Base-by-base conservation (phyloP, 2,888 invertebrate species). In the Dryocosmus kuriphilus region DNA sequence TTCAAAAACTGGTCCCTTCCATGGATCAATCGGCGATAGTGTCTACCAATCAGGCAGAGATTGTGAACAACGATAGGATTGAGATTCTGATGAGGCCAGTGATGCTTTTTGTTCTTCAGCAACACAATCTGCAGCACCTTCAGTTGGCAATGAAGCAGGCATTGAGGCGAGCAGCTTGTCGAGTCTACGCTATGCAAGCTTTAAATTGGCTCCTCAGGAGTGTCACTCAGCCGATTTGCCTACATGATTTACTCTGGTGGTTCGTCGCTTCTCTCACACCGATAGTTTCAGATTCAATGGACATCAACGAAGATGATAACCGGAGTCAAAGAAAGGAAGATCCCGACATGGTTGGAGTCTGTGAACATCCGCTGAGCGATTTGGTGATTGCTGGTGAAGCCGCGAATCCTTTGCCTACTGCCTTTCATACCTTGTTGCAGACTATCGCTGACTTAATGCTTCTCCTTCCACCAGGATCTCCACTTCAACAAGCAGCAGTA, bases 191-290 rank as follows among this genome's bases (percentile, higher is more conserved):
- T 1, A 95, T 98, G 94, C 97, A 98, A 94, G 98, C 98, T 0
- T 93, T 99, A 85, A 98, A 98, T 90, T 99, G 99, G 99, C 92
- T 99, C 30, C 92, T 99, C 65, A 94, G 98, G 75, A 97, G 96
- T 75, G 97, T 98, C 0, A 98, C 98, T 0, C 98, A 98, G 90
- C 96, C 98, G 5, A 95, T 96, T 6, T 96, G 97, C 89, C 94
- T 99, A 27, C 98, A 99, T 87, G 99, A 99, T 92, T 94, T 99
- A 14, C 94, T 99, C 90, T 99, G 99, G 99, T 98, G 98, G 96
- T 98, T 98, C 90, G 97, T 98, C 30, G 95, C 96, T 19, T 96
- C 98, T 0, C 93, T 98, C 57, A 95, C 95, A 3, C 94, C 94
- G 0, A 87, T 90, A 1, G 92, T 92, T 60, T 87, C 92, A 1